phyloP scores from a whole-genome alignment of 2,888 invertebrate species.

The Noctuana brunneofusca region DNA sequence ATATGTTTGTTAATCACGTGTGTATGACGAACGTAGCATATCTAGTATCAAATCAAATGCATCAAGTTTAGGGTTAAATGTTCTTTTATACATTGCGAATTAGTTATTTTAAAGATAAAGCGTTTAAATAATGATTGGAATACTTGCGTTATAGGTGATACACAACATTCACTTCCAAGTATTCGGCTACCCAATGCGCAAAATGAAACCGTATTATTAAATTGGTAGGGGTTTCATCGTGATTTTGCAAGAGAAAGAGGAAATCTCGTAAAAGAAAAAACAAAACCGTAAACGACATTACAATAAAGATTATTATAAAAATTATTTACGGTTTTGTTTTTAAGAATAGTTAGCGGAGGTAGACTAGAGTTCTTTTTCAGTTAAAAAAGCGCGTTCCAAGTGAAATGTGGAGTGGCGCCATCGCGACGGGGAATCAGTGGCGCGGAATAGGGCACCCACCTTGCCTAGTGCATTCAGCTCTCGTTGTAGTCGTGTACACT shows the following conservation, averaged over 20 bases:
- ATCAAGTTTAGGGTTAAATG: no score
- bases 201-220: not conserved
- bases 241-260: not conserved
- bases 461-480: slow-evolving; percentile 28
- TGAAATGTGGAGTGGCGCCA: slow-evolving; percentile 19
- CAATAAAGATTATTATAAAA: no score
- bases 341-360: not conserved
- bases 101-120: no score
- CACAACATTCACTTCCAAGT: not conserved
- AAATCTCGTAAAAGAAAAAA: not conserved
- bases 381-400: not conserved
- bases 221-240: not conserved
- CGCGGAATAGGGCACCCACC: slow-evolving; percentile 35
- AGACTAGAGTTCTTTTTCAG: not conserved
- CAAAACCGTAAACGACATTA: no score
- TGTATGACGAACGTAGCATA: no score
- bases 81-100: no score
- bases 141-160: no score
- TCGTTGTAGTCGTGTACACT: slow-evolving; percentile 2
- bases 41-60: no score
- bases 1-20: no score
- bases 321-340: not conserved
- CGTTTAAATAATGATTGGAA: no score
- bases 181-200: not conserved
- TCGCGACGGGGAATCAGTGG: slow-evolving; percentile 29